Base-by-base conservation (phyloP, 2,113 vertebrate species). In the Lucifuga dentata region DNA sequence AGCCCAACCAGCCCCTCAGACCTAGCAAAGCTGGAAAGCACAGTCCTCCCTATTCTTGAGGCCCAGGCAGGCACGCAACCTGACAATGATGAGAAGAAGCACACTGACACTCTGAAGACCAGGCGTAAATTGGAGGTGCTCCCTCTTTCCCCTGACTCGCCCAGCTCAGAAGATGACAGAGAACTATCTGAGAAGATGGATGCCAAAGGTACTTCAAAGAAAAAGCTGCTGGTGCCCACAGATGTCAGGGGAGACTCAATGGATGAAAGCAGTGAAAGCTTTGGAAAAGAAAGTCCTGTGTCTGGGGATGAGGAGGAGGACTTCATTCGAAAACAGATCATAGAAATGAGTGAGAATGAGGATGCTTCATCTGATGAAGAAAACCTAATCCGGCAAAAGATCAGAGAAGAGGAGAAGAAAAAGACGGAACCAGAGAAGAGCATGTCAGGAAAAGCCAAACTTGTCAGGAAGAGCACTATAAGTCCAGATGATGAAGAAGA, bases 331-430 rank as follows among this genome's bases (percentile, higher is more conserved):
- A 96, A 96, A 78, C 97, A 98, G 60, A 97, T 97, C 11, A 94
- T 97, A 73, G 96, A 96, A 83, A 98, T 98, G 95, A 99, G 96
- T 75, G 96, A 96, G n/a, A 96, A 97, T 79, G 97, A 98, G 86
- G 95, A 97, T 45, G 95, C 93, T 39, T 98, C 96, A 29, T 97
- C 96, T 45, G 95, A 97, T 82, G 96, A 98, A 40, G 96, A 98
- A 52, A 95, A 96, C 24, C 15, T 83, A 1, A 61, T 85, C 9
- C 75, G 77, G n/a, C 67, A 39, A 57, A 96, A 96, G 62, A 93
- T 96, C 68, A 95, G 92, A 84, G 95, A 95, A 73, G 89, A 91
- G 8, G 88, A 91, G 50, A 92, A 88, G 56, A 90, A 84, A 68
- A 89, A 92, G 66, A 89, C 51, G 60, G 92, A 94, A 60, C 90